Evolutionary conservation across 2,797 vertebrate genomes (phyloP).

Genomic region (Microctenopoma lineatum): DNA sequence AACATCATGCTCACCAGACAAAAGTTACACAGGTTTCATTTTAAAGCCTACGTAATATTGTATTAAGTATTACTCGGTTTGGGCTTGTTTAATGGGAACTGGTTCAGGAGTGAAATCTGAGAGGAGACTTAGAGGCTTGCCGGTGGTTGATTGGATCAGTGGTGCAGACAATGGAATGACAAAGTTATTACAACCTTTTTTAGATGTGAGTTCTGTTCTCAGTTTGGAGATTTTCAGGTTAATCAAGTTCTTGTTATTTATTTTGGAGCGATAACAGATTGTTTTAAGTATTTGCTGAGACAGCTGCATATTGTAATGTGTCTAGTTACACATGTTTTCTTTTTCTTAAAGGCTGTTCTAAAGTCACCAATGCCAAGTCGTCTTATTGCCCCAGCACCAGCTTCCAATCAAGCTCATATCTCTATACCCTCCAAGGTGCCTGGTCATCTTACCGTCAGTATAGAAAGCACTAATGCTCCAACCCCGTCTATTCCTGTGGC

Average conservation of each 20-base stretch:
- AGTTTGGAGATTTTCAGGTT: not conserved
- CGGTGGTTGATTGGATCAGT: not conserved
- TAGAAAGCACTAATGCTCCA: constrained; percentile 93
- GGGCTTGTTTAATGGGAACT: not conserved
- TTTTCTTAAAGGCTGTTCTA: constrained; percentile 85
- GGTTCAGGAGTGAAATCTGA: not conserved
- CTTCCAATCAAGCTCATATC: constrained; percentile 87
- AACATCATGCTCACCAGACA: not conserved
- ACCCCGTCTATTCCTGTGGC: constrained; percentile 96
- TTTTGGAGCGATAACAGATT: not conserved
- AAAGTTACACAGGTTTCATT: not conserved
- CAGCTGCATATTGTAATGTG: not conserved
- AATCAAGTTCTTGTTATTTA: not conserved
- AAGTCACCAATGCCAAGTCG: constrained; percentile 95
- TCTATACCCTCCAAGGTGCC: constrained; percentile 92
- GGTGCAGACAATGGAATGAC: not conserved
- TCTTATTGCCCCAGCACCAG: constrained; percentile 97
- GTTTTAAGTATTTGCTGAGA: not conserved
- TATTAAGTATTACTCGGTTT: not conserved
- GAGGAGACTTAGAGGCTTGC: not conserved
- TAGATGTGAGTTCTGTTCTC: not conserved
- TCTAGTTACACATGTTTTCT: not conserved
- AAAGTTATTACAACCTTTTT: too few relatives aligned
- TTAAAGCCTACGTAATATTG: not conserved
- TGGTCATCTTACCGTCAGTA: constrained; percentile 92